Base-by-base conservation (phyloP, 2,797 vertebrate genomes). In the Podarcis lilfordi region DNA sequence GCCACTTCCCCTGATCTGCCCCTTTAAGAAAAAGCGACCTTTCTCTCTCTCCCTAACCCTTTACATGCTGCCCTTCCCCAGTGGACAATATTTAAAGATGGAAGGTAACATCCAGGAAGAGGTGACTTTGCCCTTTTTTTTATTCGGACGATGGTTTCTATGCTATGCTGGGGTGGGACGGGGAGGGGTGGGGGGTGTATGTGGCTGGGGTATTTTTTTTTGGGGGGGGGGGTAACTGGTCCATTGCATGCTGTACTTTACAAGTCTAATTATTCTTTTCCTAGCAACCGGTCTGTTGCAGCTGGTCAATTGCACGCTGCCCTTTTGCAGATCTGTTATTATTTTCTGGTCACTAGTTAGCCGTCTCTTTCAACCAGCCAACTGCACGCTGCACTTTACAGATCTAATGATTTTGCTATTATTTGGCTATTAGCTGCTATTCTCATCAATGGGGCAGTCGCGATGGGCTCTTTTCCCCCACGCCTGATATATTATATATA, bases 1-100 rank as follows among this genome's bases (percentile, higher is more conserved):
- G 96, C 92, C 92, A 92, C 97, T 97, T 92, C 94, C 94, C 91
- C 94, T 79, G 94, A 92, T 93, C 97, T 97, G 97, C 96, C 97
- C 97, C 97, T 98, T 98, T 98, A 98, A 98, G 97, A 97, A 96
- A 96, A 96, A 96, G 97, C 96, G 96, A 35, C 35, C 43, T 37
- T 3, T 78, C 93, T 86, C 95, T 92, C 91, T 94, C 94, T 91
- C 95, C 95, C 95, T 93, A 92, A 95, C 95, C 96, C 97, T 95
- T 95, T 92, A 95, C 95, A 92, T 95, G 94, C 94, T 96, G 96
- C 93, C 95, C 95, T 94, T 90, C 91, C 92, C 72, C 92, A 92
- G 89, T 87, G 97, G 97, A 97, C 96, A 93, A 90, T 93, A 94
- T 93, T 95, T 96, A 87, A 95, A 96, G 97, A 96, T 95, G 86